These are phyloP conservation scores for Drosophila prosaltans DNA, from an alignment of 1,140 invertebrate genomes.

Conservation along the genomic window DNA sequence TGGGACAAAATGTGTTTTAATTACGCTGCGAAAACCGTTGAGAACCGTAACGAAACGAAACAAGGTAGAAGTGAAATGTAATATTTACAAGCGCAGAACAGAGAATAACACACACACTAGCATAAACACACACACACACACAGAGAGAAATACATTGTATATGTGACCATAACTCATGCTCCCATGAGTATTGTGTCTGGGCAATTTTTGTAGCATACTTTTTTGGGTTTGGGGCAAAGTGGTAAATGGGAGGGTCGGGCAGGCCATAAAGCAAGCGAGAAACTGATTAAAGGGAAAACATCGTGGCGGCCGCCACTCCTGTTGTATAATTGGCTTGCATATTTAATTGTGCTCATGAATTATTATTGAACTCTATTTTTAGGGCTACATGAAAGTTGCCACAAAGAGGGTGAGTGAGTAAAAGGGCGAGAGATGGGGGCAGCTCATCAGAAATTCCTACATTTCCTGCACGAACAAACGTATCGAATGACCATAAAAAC, in stretches of 20 bases:
- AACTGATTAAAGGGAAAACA: constrained; percentile 3
- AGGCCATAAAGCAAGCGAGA: neutral
- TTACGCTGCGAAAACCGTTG: constrained; percentile 55
- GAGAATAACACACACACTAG: neutral
- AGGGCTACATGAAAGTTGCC: neutral
- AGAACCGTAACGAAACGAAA: constrained; percentile 28
- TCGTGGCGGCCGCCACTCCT: neutral
- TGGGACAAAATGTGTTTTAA: constrained; percentile 71
- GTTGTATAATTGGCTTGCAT: constrained; percentile 65
- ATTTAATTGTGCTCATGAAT: constrained; percentile 56
- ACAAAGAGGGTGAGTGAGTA: neutral
- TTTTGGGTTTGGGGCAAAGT: neutral
- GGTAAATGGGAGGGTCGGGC: neutral
- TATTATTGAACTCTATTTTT: constrained; percentile 35
- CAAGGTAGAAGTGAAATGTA: constrained; percentile 27
- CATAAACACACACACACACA: constrained; percentile 8
- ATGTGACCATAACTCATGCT: constrained; percentile 11
- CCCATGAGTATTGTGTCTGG: constrained; percentile 7
- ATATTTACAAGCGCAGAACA: constrained; percentile 36
- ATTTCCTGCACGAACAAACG: neutral
- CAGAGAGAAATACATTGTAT: constrained; percentile 15
- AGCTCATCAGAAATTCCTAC: neutral
- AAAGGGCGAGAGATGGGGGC: neutral
- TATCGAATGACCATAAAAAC: neutral
- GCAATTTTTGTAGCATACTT: constrained; percentile 8